Conservation (phyloP, 2,113 vertebrate genomes). For the Axis porcinus region DNA sequence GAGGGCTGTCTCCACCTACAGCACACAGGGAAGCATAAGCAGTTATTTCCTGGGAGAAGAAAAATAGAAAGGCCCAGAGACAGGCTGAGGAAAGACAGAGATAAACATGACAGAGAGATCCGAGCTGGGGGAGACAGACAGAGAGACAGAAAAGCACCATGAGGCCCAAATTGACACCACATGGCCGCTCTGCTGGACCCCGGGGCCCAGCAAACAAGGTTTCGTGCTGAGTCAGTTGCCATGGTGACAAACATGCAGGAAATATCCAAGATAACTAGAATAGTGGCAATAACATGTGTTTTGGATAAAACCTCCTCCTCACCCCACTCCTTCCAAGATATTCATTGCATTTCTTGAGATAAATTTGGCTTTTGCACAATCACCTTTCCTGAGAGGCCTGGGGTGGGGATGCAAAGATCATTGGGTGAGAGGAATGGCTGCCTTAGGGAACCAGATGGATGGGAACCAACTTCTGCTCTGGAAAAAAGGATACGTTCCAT, state of each 20-base stretch:
- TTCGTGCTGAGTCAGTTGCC: constrained; percentile 79
- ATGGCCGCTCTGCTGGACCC: constrained; percentile 76
- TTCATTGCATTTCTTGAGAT: neutral
- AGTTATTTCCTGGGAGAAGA: neutral
- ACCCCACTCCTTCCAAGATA: neutral
- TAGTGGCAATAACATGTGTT: constrained; percentile 82
- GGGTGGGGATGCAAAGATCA: neutral
- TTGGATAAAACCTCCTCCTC: constrained; percentile 76
- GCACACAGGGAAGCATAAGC: neutral
- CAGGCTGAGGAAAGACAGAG: neutral
- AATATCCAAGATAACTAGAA: constrained; percentile 85
- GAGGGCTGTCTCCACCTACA: neutral
- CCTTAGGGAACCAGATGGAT: neutral
- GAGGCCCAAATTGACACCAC: constrained; percentile 81
- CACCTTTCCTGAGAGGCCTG: constrained; percentile 37
- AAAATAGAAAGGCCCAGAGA: neutral
- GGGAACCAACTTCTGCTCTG: neutral
- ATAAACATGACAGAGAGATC: neutral
- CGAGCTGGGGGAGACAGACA: neutral
- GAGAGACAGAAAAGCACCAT: constrained; percentile 30
- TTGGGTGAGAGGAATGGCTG: neutral
- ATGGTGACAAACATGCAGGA: constrained; percentile 83
- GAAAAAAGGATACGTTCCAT: neutral
- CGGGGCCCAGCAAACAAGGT: constrained; percentile 77
- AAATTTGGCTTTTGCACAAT: neutral